These are phyloP conservation scores for Zygothrica quintamaculata DNA, from an alignment of 2,888 invertebrate species.

Conservation along the genomic window DNA sequence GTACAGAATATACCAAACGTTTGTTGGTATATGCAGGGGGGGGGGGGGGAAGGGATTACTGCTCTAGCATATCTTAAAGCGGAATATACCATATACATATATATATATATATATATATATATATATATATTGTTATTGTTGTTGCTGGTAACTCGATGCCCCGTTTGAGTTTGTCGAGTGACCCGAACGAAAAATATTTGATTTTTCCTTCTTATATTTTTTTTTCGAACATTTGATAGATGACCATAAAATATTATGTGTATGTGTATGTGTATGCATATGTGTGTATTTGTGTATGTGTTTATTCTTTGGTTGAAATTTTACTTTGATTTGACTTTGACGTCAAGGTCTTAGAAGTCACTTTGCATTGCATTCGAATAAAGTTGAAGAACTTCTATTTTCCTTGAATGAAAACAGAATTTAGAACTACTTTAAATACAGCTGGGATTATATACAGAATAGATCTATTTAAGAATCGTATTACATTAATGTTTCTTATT, in stretches of 20 bases:
- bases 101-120: background rate
- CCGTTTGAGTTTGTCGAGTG: slow-evolving; percentile 1
- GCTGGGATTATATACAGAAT: too few relatives aligned
- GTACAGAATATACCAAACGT: slow-evolving; percentile 5
- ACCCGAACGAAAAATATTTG: slow-evolving; percentile 42
- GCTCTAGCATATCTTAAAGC: slow-evolving; percentile 22
- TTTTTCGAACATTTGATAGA: slow-evolving; percentile 65
- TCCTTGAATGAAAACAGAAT: too few relatives aligned
- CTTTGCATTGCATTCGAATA: too few relatives aligned
- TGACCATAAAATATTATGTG: slow-evolving; percentile 68
- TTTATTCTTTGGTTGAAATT: slow-evolving; percentile 10
- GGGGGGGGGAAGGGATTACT: too few relatives aligned
- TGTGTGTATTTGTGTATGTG: slow-evolving; percentile 7
- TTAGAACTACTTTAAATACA: too few relatives aligned
- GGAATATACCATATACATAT: background rate
- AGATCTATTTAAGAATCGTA: too few relatives aligned
- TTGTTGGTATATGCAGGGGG: too few relatives aligned
- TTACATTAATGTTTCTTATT: too few relatives aligned
- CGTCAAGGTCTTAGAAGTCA: slow-evolving; percentile 45
- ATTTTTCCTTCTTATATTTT: slow-evolving; percentile 43
- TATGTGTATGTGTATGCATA: slow-evolving; percentile 14
- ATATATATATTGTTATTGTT: slow-evolving; percentile 19
- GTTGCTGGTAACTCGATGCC: slow-evolving; percentile 39
- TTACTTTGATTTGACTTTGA: slow-evolving; percentile 53
- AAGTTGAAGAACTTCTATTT: too few relatives aligned